A percentile compares a stretch with the other conserved stretches of the same genome.
Evolutionary conservation across 2,113 vertebrate genomes (phyloP).

Genomic region (Polypterus senegalus): DNA sequence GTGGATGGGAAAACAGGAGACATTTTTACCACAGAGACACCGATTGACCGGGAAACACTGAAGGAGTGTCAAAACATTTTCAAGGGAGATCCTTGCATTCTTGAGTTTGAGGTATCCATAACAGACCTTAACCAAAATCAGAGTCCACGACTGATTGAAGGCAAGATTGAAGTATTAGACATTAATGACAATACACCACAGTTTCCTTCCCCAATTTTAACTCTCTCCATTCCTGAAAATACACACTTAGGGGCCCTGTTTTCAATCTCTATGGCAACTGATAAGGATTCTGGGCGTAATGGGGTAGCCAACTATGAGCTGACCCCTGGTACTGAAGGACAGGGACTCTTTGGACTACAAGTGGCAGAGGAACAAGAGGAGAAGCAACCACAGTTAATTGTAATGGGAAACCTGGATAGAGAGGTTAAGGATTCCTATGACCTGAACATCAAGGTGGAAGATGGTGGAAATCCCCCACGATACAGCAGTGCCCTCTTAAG

Average conservation of each 20-base stretch:
- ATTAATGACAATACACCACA: slow-evolving; percentile 97
- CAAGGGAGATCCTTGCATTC: slow-evolving; percentile 68
- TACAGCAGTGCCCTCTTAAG: slow-evolving; percentile 82
- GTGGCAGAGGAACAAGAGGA: slow-evolving; percentile 78
- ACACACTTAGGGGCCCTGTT: slow-evolving; percentile 75
- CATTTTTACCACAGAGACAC: slow-evolving; percentile 87
- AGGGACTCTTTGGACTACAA: slow-evolving; percentile 81
- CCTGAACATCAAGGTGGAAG: slow-evolving; percentile 83
- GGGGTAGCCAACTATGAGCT: slow-evolving; percentile 84
- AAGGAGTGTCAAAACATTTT: slow-evolving; percentile 76
- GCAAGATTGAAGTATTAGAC: slow-evolving; percentile 84
- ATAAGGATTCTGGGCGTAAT: slow-evolving; percentile 71
- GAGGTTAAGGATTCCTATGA: slow-evolving; percentile 92
- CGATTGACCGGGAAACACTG: slow-evolving; percentile 82
- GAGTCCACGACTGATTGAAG: slow-evolving; percentile 75
- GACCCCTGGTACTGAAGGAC: slow-evolving; percentile 57
- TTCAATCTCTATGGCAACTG: slow-evolving; percentile 74
- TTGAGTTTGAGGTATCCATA: slow-evolving; percentile 94
- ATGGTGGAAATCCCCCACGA: slow-evolving; percentile 69
- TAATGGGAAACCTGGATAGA: slow-evolving; percentile 84
- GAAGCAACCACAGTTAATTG: slow-evolving; percentile 84
- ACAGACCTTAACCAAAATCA: slow-evolving; percentile 71
- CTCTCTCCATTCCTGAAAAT: slow-evolving; percentile 85
- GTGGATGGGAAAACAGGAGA: slow-evolving; percentile 90
- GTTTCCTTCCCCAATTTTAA: slow-evolving; percentile 80